Conservation (phyloP, 2,113 vertebrate genomes). For the Rafetus swinhoei region DNA sequence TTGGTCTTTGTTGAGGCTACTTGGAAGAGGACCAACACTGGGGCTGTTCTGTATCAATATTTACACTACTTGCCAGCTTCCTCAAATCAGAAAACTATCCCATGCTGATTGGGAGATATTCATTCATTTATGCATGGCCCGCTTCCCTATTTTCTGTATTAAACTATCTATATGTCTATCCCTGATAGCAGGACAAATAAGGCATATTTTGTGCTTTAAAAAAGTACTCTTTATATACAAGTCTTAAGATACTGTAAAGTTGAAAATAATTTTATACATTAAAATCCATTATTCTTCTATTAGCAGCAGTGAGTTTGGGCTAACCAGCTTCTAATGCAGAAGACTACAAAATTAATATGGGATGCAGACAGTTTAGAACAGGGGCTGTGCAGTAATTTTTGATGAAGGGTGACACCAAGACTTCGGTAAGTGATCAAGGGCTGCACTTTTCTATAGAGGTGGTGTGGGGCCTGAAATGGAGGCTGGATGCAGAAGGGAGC, state of each 20-base stretch:
- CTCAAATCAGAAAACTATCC: neutral
- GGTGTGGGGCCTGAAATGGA: no score
- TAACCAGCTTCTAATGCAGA: neutral
- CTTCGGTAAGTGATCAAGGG: no score
- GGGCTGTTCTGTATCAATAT: neutral
- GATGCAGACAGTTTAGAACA: neutral
- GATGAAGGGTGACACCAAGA: no score
- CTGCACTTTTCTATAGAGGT: no score
- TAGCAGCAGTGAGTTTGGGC: constrained; percentile 35
- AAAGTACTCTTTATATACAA: neutral
- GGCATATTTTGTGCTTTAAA: neutral
- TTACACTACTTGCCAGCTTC: neutral
- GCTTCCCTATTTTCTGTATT: neutral
- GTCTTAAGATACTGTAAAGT: neutral
- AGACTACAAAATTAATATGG: neutral
- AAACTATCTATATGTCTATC: neutral
- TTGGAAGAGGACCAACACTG: neutral
- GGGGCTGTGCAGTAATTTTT: no score
- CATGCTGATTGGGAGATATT: neutral
- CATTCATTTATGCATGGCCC: accelerated
- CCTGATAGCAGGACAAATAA: neutral
- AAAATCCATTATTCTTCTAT: neutral
- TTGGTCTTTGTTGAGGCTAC: neutral
- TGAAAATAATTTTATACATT: neutral
- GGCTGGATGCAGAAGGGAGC: no score